Conservation (phyloP, 2,797 vertebrate species). For the Acropternis orthonyx region DNA sequence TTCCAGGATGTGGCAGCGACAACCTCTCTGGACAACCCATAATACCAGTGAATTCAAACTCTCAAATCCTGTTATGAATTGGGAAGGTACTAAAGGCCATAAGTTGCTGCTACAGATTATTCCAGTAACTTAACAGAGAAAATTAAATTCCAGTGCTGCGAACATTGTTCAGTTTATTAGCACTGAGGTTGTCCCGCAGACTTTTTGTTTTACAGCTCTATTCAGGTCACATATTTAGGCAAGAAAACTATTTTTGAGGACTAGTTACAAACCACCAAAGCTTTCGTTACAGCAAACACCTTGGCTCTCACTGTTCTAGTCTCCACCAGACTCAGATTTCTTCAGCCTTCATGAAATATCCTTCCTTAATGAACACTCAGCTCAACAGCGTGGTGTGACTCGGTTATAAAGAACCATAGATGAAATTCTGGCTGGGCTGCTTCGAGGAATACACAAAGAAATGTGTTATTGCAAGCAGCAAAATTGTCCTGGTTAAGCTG, state of each 20-base stretch:
- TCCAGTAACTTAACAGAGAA: not conserved
- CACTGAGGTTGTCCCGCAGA: not conserved
- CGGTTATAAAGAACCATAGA: not conserved
- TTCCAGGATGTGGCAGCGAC: not conserved
- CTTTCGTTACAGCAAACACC: not conserved
- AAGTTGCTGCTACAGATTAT: rapidly evolving
- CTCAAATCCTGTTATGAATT: not conserved
- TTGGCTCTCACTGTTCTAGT: not conserved
- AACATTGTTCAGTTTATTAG: not conserved
- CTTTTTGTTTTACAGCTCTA: not conserved
- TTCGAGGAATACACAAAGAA: not conserved
- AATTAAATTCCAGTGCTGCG: not conserved
- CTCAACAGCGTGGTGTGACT: not conserved
- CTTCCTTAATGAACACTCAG: not conserved
- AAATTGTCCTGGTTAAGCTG: not conserved
- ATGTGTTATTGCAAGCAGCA: not conserved
- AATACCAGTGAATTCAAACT: not conserved
- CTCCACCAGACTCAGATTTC: not conserved
- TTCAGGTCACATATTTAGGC: not conserved
- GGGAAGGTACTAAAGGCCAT: rapidly evolving
- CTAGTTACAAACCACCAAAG: not conserved
- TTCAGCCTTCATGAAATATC: not conserved
- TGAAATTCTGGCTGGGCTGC: not conserved
- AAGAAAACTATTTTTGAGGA: not conserved
- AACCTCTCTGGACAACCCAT: not conserved